These are phyloP conservation scores for Torymus texanus DNA, from an alignment of 2,888 invertebrate genomes.

Conservation along the genomic window DNA sequence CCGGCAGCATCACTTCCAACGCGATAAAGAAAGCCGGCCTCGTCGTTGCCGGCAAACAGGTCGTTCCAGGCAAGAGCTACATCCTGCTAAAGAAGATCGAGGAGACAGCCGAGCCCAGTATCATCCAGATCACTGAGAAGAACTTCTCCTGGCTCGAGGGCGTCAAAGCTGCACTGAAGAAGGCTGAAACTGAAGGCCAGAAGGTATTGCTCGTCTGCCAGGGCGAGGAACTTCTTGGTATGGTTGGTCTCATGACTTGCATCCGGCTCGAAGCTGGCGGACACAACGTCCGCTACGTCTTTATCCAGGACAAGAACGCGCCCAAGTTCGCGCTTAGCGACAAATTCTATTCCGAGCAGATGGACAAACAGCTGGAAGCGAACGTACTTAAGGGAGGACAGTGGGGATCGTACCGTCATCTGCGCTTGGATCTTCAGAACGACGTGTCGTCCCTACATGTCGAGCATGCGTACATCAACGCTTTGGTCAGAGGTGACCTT, in stretches of 20 bases:
- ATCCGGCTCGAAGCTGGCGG: constrained; percentile 92
- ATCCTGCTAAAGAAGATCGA: constrained; percentile 81
- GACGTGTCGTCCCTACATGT: constrained; percentile 78
- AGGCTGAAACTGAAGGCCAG: constrained; percentile 78
- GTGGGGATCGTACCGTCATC: constrained; percentile 93
- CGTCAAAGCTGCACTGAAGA: constrained; percentile 85
- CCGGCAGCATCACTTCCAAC: constrained; percentile 66
- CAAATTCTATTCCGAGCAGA: constrained; percentile 80
- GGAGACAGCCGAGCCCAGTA: constrained; percentile 73
- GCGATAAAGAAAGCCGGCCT: constrained; percentile 74
- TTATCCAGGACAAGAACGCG: constrained; percentile 81
- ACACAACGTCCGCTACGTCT: constrained; percentile 83
- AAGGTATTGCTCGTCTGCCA: constrained; percentile 84
- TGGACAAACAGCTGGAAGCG: constrained; percentile 86
- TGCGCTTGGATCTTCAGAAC: constrained; percentile 79
- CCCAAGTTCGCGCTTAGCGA: constrained; percentile 79
- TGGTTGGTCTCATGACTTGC: constrained; percentile 93
- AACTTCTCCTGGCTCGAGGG: constrained; percentile 88
- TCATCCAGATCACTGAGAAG: constrained; percentile 83
- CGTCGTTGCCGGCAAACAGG: constrained; percentile 79
- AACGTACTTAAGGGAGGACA: constrained; percentile 88
- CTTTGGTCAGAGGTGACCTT: constrained; percentile 93
- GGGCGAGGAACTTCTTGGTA: constrained; percentile 80
- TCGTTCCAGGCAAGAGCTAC: constrained; percentile 80
- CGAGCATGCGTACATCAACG: constrained; percentile 96